These are phyloP conservation scores for Endotricha flammealis DNA, from an alignment of 2,888 invertebrate genomes.

Conservation along the genomic window DNA sequence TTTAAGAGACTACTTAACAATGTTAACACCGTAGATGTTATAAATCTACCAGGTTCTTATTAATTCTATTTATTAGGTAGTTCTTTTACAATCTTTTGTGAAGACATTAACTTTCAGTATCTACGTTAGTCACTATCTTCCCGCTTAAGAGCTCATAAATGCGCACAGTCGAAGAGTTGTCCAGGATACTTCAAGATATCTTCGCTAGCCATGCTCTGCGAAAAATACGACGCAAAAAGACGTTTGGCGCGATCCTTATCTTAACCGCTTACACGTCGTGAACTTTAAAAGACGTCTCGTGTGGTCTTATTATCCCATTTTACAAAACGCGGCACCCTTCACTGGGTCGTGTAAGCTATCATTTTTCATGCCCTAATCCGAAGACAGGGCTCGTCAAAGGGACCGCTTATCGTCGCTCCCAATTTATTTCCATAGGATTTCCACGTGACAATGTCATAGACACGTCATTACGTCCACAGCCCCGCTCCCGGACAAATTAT, in stretches of 20 bases:
- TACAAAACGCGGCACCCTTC: slow-evolving; percentile 47
- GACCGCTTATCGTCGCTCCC: slow-evolving; percentile 69
- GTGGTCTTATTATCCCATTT: slow-evolving; percentile 23
- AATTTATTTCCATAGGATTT: slow-evolving; percentile 71
- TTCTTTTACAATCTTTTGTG: no score
- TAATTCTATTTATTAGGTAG: no score
- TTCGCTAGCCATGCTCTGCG: no score
- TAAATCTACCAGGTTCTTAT: no score
- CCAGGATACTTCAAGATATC: no score
- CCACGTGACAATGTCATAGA: slow-evolving; percentile 59
- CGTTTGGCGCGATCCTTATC: neutral
- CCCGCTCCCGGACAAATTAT: slow-evolving; percentile 20
- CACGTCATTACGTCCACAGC: slow-evolving; percentile 29
- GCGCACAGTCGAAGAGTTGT: no score
- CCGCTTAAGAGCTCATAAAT: no score
- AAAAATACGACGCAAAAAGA: neutral
- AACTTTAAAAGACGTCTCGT: slow-evolving; percentile 14
- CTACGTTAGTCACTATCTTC: no score
- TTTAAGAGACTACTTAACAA: slow-evolving; percentile 1
- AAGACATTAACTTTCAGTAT: no score
- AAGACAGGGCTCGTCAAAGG: slow-evolving; percentile 72
- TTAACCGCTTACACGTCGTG: neutral
- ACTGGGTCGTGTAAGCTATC: slow-evolving; percentile 54
- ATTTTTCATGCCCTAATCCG: slow-evolving; percentile 75
- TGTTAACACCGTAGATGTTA: no score